phyloP scores from a whole-genome alignment of 2,888 invertebrate genomes.

The Eupithecia exiguata region DNA sequence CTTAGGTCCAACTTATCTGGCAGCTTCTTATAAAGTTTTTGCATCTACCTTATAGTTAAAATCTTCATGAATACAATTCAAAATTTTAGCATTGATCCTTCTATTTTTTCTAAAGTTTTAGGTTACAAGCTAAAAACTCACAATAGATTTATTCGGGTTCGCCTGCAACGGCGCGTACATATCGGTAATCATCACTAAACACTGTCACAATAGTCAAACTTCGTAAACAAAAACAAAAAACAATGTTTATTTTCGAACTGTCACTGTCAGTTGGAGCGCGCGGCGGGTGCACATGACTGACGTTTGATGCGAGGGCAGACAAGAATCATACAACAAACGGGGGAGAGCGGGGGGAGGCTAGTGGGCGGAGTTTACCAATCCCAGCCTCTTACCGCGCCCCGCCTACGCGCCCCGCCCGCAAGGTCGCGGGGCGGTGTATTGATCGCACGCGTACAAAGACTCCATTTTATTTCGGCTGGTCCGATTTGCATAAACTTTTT shows the following conservation, averaged over 20 bases:
- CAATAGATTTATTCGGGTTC: slow-evolving; percentile 73
- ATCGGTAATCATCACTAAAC: slow-evolving; percentile 76
- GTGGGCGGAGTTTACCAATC: slow-evolving; percentile 69
- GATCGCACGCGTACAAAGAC: slow-evolving; percentile 80
- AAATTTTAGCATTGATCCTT: not conserved
- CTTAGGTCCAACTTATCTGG: not conserved
- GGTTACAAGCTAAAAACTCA: slow-evolving; percentile 56
- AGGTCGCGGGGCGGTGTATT: slow-evolving; percentile 77
- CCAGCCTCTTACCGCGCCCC: slow-evolving; percentile 76
- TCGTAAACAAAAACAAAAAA: slow-evolving; percentile 43
- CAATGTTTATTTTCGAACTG: slow-evolving; percentile 41
- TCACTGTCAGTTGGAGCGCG: slow-evolving; percentile 48
- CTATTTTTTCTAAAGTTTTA: slow-evolving; percentile 22
- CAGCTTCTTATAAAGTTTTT: not conserved
- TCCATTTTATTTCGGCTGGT: slow-evolving; percentile 82
- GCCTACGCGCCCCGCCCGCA: slow-evolving; percentile 79
- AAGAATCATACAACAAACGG: slow-evolving; percentile 26
- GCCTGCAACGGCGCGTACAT: slow-evolving; percentile 80
- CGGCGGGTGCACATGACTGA: slow-evolving; percentile 56
- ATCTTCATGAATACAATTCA: not conserved
- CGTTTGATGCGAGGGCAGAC: slow-evolving; percentile 53
- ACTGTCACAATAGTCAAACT: slow-evolving; percentile 60
- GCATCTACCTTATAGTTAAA: not conserved
- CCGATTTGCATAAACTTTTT: slow-evolving; percentile 82
- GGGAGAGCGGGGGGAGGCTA: slow-evolving; percentile 50